Conservation (phyloP, 2,888 invertebrate species). For the Orthonychiurus folsomi region DNA sequence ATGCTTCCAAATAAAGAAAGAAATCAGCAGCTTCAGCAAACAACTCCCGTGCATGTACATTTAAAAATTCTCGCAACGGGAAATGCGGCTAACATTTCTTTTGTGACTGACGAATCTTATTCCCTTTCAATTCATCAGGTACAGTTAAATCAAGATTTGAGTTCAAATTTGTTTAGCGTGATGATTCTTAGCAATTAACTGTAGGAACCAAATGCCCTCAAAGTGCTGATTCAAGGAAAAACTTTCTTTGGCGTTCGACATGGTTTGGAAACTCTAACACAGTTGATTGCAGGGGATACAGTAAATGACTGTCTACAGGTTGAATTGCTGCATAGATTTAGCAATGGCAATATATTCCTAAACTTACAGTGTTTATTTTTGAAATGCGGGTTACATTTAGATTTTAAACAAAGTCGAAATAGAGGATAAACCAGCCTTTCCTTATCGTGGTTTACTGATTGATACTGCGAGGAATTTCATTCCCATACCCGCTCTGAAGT, state of each 20-base stretch:
- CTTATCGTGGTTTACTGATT: constrained; percentile 73
- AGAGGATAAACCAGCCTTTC: constrained; percentile 26
- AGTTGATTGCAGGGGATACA: constrained; percentile 52
- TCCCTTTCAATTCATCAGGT: neutral
- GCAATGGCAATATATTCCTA: too few relatives aligned
- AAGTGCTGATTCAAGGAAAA: too few relatives aligned
- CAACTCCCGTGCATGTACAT: neutral
- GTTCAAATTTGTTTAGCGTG: neutral
- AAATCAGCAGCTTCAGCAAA: neutral
- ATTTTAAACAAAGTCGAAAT: constrained; percentile 22
- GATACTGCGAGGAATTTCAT: constrained; percentile 86
- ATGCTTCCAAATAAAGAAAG: neutral
- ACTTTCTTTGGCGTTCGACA: constrained; percentile 68
- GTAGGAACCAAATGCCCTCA: too few relatives aligned
- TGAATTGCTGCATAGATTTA: neutral
- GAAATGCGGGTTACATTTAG: too few relatives aligned
- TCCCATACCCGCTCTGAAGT: constrained; percentile 59
- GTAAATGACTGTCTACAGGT: constrained; percentile 47
- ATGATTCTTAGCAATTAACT: neutral
- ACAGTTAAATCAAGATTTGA: neutral
- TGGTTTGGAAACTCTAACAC: constrained; percentile 64
- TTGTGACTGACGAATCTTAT: neutral
- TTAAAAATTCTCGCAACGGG: neutral
- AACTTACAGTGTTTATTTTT: too few relatives aligned
- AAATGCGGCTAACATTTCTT: neutral